phyloP scores from a whole-genome alignment of 2,113 vertebrate genomes.

The Ictalurus punctatus region DNA sequence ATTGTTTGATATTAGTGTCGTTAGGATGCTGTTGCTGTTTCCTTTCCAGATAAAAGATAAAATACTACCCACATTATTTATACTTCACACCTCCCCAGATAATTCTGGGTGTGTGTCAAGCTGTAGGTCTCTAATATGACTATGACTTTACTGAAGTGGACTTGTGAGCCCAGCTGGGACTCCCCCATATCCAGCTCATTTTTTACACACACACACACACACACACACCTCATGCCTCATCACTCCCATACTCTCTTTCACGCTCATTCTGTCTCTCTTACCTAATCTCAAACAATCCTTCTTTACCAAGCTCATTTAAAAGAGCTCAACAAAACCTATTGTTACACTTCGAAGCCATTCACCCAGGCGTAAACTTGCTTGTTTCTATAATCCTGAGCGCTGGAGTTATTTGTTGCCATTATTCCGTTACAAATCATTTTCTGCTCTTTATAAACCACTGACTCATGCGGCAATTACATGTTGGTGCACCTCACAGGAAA shows the following conservation, averaged over 20 bases:
- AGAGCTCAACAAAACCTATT: constrained; percentile 29
- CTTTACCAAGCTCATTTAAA: constrained; percentile 30
- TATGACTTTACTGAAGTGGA: constrained; percentile 65
- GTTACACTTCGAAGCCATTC: constrained; percentile 32
- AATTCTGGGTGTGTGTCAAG: constrained; percentile 60
- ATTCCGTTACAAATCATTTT: constrained; percentile 48
- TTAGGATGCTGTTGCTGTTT: constrained; percentile 56
- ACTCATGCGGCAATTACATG: constrained; percentile 52
- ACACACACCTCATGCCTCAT: constrained; percentile 14
- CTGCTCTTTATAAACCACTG: constrained; percentile 42
- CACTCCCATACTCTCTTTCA: constrained; percentile 6
- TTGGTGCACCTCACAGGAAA: constrained; percentile 43
- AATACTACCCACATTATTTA: constrained; percentile 73
- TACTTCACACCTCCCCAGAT: constrained; percentile 71
- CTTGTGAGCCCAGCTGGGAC: constrained; percentile 73
- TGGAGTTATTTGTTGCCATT: constrained; percentile 38
- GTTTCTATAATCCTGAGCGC: constrained; percentile 40
- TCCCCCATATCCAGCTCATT: constrained; percentile 49
- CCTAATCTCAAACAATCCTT: constrained; percentile 34
- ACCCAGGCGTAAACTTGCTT: constrained; percentile 28
- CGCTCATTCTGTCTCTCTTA: constrained; percentile 18
- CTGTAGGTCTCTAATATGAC: constrained; percentile 59
- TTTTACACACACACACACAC: constrained; percentile 27
- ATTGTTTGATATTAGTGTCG: background rate
- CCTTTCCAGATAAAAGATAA: constrained; percentile 64